Base-by-base conservation (phyloP, 1,140 invertebrate genomes). In the Temnothorax curvispinosus region DNA sequence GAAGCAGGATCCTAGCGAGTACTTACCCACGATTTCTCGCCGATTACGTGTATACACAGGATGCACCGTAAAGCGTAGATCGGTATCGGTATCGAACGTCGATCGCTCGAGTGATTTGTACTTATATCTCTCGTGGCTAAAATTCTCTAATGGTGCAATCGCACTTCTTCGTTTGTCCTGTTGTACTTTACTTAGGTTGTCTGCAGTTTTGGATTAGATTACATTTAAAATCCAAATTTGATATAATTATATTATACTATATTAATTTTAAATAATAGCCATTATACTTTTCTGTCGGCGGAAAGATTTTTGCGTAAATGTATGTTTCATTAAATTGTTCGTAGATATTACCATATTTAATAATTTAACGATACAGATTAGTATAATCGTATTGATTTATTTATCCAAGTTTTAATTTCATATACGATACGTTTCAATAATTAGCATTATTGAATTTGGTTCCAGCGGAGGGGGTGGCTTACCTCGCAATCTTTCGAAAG, bases 11-110 rank as follows among this genome's bases (percentile, higher is more conserved):
- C 15, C 47, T 38, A 52, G 47, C n/a, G 67, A 62, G 32, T 38
- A 32, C 32, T 35, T 82, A 82, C 52, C 52, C 52, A 82, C 62
- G 62, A 82, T 82, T 82, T 82, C 78, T 82, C 69, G 7, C 9
- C 35, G 52, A 72, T 82, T 80, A 80, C 47, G 77, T 69, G 1
- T 38, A 18, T 77, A 62, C 27, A 44, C 35, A 80, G 32, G 44
- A 54, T 80, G 62, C 35, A 41, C 8, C 6, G 6, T 18, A 32
- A 38, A 78, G 27, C 15, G 32, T 4, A 80, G 18, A 67, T 80
- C 8, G 18, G n/a, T 52, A 80, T 47, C 32, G 47, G 27, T 27
- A 27, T 27, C 27, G 27, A n/a, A 72, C 4, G 27, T 27, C 44
- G 27, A 11, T 35, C 6, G 7, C 18, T 41, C n/a, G 32, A 38